Base-by-base conservation (phyloP, 2,797 vertebrate species). In the Trachops cirrhosus region DNA sequence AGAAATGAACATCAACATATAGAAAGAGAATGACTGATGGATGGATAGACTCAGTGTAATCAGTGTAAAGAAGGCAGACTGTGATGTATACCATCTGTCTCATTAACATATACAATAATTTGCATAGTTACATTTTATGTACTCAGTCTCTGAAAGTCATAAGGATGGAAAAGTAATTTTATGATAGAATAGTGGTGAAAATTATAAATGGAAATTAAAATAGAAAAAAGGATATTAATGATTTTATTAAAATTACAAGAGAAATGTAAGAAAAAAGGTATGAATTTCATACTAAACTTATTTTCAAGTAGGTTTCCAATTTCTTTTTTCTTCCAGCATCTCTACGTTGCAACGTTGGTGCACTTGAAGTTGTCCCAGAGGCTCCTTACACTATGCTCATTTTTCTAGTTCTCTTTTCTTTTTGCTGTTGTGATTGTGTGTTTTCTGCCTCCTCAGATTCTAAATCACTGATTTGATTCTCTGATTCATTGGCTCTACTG, bases 61-160 rank as follows among this genome's bases (percentile, higher is more conserved):
- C 74, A 78, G 11, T 89, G 7, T 95, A 95, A 94, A 89, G 85
- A 62, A 95, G 46, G 44, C 18, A 87, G 37, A 67, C 19, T 93
- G 73, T 82, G 71, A 77, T 84, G 39, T 11, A 34, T 37, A 22
- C 48, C 26, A 93, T 93, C 67, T 80, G 41, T 68, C 34, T 97
- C 34, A 91, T 71, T 89, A 82, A 64, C 32, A 48, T 52, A 80
- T 12, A 71, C 1, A 71, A 39, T 44, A 85, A 86, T 95, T 90
- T 86, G 32, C 46, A 68, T 37, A 87, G 54, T 85, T 44, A 88
- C 5, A 68, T 52, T 85, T 88, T 34, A 90, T 39, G 54, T 59
- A 62, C 37, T 57, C 24, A 77, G 9, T 50, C 10, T 80, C 21
- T n/a, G 18, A 82, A 90, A 83, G 46, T 83, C 21, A 26, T 67